These are phyloP conservation scores for Dermatemys mawii DNA, from an alignment of 2,113 vertebrate genomes.

Conservation along the genomic window DNA sequence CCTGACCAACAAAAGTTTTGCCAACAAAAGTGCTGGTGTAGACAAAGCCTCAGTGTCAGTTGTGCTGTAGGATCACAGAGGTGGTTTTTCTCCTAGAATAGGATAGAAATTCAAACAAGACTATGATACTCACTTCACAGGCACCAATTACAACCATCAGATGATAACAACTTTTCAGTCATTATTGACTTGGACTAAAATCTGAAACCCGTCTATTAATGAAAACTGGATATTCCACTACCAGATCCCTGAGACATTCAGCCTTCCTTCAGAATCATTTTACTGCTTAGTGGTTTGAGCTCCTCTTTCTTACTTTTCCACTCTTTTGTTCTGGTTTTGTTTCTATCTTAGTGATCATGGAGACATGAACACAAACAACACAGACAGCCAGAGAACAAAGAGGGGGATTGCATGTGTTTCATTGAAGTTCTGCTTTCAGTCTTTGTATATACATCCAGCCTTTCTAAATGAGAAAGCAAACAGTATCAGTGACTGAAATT, in stretches of 20 bases:
- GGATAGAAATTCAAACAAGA: background rate
- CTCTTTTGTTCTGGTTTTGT: background rate
- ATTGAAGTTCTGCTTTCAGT: background rate
- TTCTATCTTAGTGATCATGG: background rate
- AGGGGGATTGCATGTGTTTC: background rate
- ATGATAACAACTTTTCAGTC: background rate
- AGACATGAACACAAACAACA: background rate
- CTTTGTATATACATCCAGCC: background rate
- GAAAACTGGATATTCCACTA: background rate
- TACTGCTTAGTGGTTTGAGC: background rate
- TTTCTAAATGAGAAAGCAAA: slow-evolving; percentile 23
- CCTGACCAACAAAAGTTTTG: no score
- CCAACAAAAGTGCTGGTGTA: no score
- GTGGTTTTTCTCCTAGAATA: background rate
- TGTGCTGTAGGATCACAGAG: background rate
- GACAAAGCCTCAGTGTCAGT: no score
- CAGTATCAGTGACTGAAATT: background rate
- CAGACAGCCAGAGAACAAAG: fast-evolving
- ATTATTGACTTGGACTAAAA: background rate
- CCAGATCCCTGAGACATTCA: background rate
- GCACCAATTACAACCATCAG: background rate
- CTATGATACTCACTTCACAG: background rate
- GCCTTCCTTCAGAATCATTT: background rate
- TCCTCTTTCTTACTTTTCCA: background rate
- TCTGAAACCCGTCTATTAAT: background rate